Percentiles rank a stretch among this genome's conserved stretches.
phyloP scores from a whole-genome alignment of 2,797 vertebrate genomes.

The Halcyon smyrnensis region DNA sequence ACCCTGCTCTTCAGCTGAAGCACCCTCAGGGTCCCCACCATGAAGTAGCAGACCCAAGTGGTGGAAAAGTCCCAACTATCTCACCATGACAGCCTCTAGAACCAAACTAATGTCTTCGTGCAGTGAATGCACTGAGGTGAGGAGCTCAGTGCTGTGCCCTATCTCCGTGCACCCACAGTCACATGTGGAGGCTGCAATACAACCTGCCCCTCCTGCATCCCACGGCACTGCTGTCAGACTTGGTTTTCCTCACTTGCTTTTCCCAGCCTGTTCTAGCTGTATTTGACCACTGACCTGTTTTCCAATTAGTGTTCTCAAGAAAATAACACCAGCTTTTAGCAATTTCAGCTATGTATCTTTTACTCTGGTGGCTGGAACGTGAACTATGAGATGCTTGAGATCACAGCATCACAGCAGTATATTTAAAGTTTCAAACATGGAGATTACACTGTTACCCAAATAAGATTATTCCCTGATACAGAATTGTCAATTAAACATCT shows the following conservation, averaged over 20 bases:
- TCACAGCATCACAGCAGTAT: background rate
- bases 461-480: background rate
- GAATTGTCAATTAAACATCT: background rate
- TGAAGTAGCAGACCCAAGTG: background rate
- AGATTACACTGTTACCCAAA: background rate
- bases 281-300: background rate
- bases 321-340: background rate
- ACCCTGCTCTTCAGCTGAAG: background rate
- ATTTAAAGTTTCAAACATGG: background rate
- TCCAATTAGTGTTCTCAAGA: background rate
- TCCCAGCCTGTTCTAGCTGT: background rate
- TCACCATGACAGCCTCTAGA: background rate
- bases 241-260: background rate
- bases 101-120: background rate
- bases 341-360: background rate
- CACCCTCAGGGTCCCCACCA: background rate
- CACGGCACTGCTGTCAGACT: background rate
- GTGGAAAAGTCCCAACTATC: background rate
- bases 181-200: background rate
- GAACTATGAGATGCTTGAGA: background rate
- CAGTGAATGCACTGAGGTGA: background rate
- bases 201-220: background rate
- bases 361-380: background rate
- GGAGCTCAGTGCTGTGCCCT: background rate
- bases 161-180: rapidly evolving